phyloP scores from a whole-genome alignment of 2,888 invertebrate genomes.

The Drosophila tanythrix region DNA sequence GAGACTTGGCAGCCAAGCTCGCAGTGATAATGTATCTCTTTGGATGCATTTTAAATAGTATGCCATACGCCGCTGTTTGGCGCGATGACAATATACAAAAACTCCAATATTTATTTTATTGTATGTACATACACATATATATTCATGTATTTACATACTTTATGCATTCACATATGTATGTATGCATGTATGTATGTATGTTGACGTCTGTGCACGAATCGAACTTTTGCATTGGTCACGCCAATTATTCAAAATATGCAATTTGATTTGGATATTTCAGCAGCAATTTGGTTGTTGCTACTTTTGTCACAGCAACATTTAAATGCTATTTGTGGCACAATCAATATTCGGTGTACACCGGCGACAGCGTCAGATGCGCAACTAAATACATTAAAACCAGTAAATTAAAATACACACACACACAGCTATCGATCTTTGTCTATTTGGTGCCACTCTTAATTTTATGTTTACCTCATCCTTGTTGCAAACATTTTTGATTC shows the following conservation, averaged over 20 bases:
- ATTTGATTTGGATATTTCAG: conserved; percentile 73
- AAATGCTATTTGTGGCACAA: conserved; percentile 37
- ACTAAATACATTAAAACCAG: background rate
- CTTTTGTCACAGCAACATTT: conserved; percentile 32
- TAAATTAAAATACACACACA: background rate
- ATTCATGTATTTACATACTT: background rate
- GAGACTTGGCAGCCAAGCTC: conserved; percentile 74
- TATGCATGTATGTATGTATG: background rate
- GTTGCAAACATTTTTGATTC: background rate
- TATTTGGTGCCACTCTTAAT: background rate
- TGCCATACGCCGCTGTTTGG: conserved; percentile 71
- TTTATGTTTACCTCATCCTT: background rate
- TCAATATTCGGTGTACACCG: conserved; percentile 57
- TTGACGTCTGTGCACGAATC: conserved; percentile 20
- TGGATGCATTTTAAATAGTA: conserved; percentile 76
- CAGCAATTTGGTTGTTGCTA: conserved; percentile 20
- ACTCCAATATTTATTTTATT: conserved; percentile 4
- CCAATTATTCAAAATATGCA: conserved; percentile 76
- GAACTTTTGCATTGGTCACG: conserved; percentile 68
- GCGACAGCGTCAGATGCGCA: conserved; percentile 18
- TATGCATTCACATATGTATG: conserved; percentile 19
- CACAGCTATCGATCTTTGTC: background rate
- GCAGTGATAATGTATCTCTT: conserved; percentile 76
- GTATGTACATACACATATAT: conserved; percentile 5
- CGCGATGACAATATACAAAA: conserved; percentile 65